Percentiles rank a stretch among this genome's conserved stretches.
Conservation (phyloP, 2,888 invertebrate species). For the Glyphotaelius pellucidus region DNA sequence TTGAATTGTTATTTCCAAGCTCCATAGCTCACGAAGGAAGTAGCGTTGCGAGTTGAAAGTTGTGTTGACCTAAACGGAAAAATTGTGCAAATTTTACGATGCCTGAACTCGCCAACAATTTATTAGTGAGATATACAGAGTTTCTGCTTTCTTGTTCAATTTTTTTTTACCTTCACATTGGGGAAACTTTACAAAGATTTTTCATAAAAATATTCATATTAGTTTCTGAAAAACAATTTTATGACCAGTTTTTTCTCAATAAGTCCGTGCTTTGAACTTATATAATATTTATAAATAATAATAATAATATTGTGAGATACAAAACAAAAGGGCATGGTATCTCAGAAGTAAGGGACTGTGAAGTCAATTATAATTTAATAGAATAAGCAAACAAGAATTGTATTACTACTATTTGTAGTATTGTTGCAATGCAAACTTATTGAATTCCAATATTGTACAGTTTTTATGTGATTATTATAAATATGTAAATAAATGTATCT, state of each 20-base stretch:
- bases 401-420: not conserved
- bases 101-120: not conserved
- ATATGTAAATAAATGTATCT: conserved; percentile 4
- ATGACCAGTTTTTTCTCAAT: not conserved
- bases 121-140: not conserved
- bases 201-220: too few species aligned
- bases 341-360: conserved; percentile 2
- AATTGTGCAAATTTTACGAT: not conserved
- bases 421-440: not conserved
- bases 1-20: not conserved
- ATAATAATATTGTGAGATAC: not conserved
- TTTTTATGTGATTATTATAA: conserved; percentile 10
- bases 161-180: not conserved
- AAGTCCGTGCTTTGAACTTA: not conserved
- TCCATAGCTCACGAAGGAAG: not conserved
- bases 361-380: conserved; percentile 29
- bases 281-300: not conserved
- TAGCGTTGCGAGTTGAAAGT: not conserved
- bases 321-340: not conserved
- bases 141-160: not conserved
- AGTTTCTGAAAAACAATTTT: not conserved
- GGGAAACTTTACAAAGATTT: not conserved
- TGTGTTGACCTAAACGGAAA: not conserved
- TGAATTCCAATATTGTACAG: conserved; percentile 26
- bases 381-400: not conserved